phyloP scores from a whole-genome alignment of 1,140 invertebrate species.

The Agrypnia vestita region DNA sequence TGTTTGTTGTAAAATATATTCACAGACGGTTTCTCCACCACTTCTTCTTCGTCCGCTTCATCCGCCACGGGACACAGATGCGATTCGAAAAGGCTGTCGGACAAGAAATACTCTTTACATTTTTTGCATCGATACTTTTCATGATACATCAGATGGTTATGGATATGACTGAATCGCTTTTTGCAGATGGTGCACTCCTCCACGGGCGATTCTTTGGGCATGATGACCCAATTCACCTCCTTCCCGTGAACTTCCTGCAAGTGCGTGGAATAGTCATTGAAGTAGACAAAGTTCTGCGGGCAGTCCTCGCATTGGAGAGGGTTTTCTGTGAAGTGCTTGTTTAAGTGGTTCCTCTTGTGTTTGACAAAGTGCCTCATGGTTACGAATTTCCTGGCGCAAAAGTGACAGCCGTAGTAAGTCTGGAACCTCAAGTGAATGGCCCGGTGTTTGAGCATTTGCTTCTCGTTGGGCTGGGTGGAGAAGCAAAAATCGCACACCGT shows the following conservation, averaged over 20 bases:
- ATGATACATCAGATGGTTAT: conserved; percentile 69
- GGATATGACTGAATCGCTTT: conserved; percentile 69
- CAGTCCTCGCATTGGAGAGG: conserved; percentile 71
- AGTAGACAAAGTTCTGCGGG: conserved; percentile 68
- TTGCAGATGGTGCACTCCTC: conserved; percentile 69
- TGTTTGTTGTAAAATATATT: not conserved
- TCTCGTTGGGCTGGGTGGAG: conserved; percentile 68
- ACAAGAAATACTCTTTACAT: conserved; percentile 70
- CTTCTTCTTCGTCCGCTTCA: conserved; percentile 70
- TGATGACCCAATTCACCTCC: conserved; percentile 68
- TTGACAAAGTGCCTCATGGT: conserved; percentile 66
- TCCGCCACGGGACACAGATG: conserved; percentile 70
- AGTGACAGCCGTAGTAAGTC: conserved; percentile 68
- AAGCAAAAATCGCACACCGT: conserved; percentile 71
- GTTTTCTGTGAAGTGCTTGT: conserved; percentile 66
- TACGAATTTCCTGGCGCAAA: conserved; percentile 68
- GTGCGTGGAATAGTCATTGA: conserved; percentile 69
- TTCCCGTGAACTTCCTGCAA: conserved; percentile 68
- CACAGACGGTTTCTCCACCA: conserved; percentile 41
- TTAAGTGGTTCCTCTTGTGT: conserved; percentile 69
- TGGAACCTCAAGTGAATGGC: conserved; percentile 66
- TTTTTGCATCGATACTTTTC: conserved; percentile 71
- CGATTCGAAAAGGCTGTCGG: conserved; percentile 65
- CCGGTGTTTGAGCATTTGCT: conserved; percentile 66
- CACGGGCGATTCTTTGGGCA: conserved; percentile 66